These are phyloP conservation scores for Temnothorax unifasciatus DNA, from an alignment of 2,888 invertebrate genomes.

Conservation along the genomic window DNA sequence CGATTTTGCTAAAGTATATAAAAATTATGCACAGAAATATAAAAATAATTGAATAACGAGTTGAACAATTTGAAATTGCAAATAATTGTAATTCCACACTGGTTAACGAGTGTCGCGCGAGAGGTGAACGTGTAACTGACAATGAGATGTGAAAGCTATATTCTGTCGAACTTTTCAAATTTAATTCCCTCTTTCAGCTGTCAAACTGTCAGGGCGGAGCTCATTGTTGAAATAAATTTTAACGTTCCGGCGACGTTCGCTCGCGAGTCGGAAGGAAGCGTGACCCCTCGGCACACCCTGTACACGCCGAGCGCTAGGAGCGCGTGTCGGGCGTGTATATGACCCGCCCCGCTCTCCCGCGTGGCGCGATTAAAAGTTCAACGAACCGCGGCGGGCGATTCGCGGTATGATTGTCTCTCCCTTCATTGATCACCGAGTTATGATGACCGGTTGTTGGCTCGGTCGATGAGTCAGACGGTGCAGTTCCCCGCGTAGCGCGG, in stretches of 20 bases:
- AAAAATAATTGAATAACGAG: background rate
- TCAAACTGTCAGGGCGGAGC: background rate
- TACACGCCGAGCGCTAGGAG: background rate
- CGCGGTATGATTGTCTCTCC: slow-evolving; percentile 23
- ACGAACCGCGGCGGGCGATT: slow-evolving; percentile 50
- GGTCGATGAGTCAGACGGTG: slow-evolving; percentile 28
- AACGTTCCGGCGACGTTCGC: background rate
- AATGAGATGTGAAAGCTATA: no score
- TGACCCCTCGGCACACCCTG: slow-evolving; percentile 25
- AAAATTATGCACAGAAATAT: background rate
- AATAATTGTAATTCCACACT: background rate
- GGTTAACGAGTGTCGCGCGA: background rate
- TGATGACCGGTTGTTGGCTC: slow-evolving; percentile 15
- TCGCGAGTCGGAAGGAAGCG: slow-evolving; percentile 4
- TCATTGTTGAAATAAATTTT: background rate
- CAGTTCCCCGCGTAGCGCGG: background rate
- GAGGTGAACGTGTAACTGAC: background rate
- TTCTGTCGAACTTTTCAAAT: background rate
- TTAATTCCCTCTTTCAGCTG: background rate
- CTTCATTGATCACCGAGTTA: slow-evolving; percentile 48
- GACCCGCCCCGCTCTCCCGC: slow-evolving; percentile 30
- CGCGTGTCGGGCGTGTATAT: slow-evolving; percentile 29
- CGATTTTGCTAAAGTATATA: background rate
- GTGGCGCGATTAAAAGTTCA: slow-evolving; percentile 60
- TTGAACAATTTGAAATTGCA: background rate